Evolutionary conservation across 2,797 vertebrate genomes (phyloP).

Genomic region (Perodicticus potto): DNA sequence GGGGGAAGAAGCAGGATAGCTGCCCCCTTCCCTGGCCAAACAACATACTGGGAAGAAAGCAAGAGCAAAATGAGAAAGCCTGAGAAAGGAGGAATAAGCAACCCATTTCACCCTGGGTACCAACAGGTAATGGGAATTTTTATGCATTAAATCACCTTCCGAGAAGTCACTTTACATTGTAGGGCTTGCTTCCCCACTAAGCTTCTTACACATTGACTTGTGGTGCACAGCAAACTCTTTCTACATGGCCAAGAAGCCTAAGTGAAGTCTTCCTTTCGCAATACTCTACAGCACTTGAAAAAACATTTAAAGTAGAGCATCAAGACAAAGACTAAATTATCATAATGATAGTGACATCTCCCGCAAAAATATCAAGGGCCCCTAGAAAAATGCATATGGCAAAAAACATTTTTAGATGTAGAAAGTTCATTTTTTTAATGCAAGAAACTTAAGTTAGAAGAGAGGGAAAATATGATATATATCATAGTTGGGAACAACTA

Average conservation of each 20-base stretch:
- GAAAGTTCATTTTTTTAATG: background rate
- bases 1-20: conserved; percentile 30
- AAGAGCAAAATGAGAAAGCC: background rate
- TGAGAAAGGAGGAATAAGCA: background rate
- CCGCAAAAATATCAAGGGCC: conserved; percentile 54
- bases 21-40: background rate
- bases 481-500: conserved; percentile 40
- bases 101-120: conserved; percentile 24
- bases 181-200: background rate
- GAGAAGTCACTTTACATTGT: conserved; percentile 63
- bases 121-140: background rate
- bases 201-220: conserved; percentile 53
- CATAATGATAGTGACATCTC: conserved; percentile 20
- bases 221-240: conserved; percentile 57
- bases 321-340: conserved; percentile 60
- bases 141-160: conserved; percentile 48
- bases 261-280: conserved; percentile 48
- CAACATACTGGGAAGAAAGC: conserved; percentile 29
- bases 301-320: conserved; percentile 46
- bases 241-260: conserved; percentile 45
- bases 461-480: conserved; percentile 48
- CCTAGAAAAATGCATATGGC: conserved; percentile 40
- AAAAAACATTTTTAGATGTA: conserved; percentile 26
- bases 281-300: conserved; percentile 32
- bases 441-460: conserved; percentile 34